Evolutionary conservation across 2,113 vertebrate genomes (phyloP), one percentile per base, ranked within the genome.

Genomic region (Phoenicopterus ruber): DNA sequence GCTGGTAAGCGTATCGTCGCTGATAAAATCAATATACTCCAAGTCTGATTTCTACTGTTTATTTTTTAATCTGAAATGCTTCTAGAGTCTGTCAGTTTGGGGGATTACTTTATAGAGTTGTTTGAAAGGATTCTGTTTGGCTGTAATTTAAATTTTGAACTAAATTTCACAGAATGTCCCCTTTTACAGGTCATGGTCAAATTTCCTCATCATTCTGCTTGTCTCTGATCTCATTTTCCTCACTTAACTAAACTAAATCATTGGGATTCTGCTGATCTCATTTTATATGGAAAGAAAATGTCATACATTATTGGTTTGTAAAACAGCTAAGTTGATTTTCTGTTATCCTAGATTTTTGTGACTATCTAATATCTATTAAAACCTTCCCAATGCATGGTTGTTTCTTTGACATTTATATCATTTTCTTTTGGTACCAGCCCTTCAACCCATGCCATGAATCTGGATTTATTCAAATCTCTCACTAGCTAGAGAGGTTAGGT

Each of bases 241-340:
- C 16, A 70, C 17, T 28, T 69, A 49, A 4, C 11, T 46, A 50
- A 58, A 34, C 8, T 17, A 82, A 84, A 58, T 14, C 5, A 32
- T 24, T 40, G 10, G 2, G 12, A 62, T 71, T 71, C 29, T 54
- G 4, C 4, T 20, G 74, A 47, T 67, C 36, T 66, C 3, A 32
- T 54, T 73, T 82, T 34, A 32, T 40, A 16, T 17, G 19, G 15
- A 59, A 84, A 79, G 3, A 76, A 79, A 79, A 66, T 38, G 7
- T 63, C 8, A 40, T 0, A 2, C 6, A 4, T 6, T 0, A 19
- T 10, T 54, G 10, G 59, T 86, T 72, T 57, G 4, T 28, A 83
- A 66, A 88, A 40, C 5, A 47, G 0, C 0, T 32, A 61, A 4
- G 13, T 25, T 54, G 12, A 42, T 65, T 61, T 94, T 77, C 49